phyloP scores from a whole-genome alignment of 2,888 invertebrate genomes.

The Dendrolimus pini region DNA sequence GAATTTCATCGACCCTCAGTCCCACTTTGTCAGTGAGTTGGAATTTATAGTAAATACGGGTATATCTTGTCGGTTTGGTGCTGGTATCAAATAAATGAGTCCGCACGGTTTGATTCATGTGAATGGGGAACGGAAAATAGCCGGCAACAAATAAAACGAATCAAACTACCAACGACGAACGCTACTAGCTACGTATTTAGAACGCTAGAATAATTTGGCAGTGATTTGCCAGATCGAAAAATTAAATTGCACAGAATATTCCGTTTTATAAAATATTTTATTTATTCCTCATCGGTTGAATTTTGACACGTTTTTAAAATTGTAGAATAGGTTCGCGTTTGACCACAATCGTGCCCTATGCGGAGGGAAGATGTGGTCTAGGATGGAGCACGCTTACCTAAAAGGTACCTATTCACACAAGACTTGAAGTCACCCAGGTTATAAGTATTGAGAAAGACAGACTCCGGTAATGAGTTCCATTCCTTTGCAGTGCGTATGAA shows the following conservation, averaged over 20 bases:
- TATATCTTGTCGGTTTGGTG: conserved; percentile 40
- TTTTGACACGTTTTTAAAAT: no score
- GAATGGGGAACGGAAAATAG: conserved; percentile 64
- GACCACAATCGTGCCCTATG: no score
- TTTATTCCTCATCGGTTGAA: background rate
- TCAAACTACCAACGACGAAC: conserved; percentile 43
- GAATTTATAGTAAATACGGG: conserved; percentile 37
- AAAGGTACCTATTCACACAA: no score
- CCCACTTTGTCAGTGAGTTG: conserved; percentile 23
- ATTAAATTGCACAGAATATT: background rate
- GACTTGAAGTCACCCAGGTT: no score
- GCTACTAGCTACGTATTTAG: conserved; percentile 28
- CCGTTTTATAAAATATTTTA: background rate
- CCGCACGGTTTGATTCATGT: conserved; percentile 69
- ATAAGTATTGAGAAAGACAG: no score
- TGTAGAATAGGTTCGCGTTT: no score
- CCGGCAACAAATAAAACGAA: conserved; percentile 65
- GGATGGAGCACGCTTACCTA: no score
- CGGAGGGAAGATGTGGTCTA: no score
- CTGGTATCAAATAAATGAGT: conserved; percentile 69
- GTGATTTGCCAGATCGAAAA: no score
- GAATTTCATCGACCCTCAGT: conserved; percentile 7
- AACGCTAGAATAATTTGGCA: conserved; percentile 5
- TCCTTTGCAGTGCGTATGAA: no score
- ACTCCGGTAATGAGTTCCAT: no score